A percentile compares a stretch with the other conserved stretches of the same genome.
Evolutionary conservation across 1,140 invertebrate species (phyloP).

Genomic region (Eupeodes corollae): DNA sequence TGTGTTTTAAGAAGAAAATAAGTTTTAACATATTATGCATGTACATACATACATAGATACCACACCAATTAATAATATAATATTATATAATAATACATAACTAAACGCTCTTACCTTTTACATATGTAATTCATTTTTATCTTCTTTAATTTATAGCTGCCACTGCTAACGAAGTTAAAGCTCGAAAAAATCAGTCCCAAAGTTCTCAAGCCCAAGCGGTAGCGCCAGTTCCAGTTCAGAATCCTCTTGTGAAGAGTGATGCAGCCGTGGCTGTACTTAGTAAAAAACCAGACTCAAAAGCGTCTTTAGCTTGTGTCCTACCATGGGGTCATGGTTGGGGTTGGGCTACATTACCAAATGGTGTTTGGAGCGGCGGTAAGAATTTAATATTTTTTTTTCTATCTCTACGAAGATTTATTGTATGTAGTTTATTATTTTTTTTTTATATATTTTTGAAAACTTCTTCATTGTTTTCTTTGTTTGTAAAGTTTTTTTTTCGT

Average conservation of each 20-base stretch:
- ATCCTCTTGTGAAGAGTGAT: constrained; percentile 33
- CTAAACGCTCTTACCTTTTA: too few relatives aligned
- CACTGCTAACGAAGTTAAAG: constrained; percentile 42
- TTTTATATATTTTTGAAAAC: background rate
- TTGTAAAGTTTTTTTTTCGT: too few relatives aligned
- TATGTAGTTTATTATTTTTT: background rate
- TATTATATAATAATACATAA: too few relatives aligned
- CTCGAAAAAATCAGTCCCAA: constrained; percentile 21
- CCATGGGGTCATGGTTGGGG: constrained; percentile 46
- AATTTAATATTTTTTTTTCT: constrained; percentile 5
- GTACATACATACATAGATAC: too few relatives aligned
- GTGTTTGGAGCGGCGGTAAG: constrained; percentile 48
- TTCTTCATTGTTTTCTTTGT: too few relatives aligned
- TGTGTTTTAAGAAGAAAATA: too few relatives aligned
- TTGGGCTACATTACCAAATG: constrained; percentile 48
- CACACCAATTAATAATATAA: too few relatives aligned
- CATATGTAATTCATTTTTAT: background rate
- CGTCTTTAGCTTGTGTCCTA: constrained; percentile 31
- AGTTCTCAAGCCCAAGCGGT: constrained; percentile 13
- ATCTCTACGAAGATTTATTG: background rate
- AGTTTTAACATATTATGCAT: too few relatives aligned
- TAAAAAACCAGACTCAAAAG: constrained; percentile 33
- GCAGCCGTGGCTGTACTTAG: constrained; percentile 34
- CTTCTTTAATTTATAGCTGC: constrained; percentile 30
- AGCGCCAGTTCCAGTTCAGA: constrained; percentile 13